Evolutionary conservation across 2,888 invertebrate genomes (phyloP).

Genomic region (Apamea sordens): DNA sequence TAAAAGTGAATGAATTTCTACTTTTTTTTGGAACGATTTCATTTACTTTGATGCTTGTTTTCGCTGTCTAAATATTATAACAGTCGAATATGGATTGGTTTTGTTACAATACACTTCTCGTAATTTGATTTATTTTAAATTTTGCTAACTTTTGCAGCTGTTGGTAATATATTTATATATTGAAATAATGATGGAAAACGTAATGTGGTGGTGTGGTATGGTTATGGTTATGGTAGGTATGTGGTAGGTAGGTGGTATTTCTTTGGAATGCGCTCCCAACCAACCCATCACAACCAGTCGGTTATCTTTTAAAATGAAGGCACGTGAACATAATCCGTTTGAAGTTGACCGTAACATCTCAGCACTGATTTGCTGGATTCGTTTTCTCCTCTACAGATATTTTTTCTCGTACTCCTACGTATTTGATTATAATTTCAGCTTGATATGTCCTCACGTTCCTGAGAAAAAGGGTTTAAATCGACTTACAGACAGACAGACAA

Average conservation of each 20-base stretch:
- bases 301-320: no score
- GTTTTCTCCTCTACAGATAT: no score
- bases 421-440: neutral
- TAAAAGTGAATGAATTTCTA: neutral
- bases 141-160: neutral
- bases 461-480: neutral
- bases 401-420: neutral
- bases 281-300: no score
- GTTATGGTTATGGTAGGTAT: no score
- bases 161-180: neutral
- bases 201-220: neutral
- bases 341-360: no score
- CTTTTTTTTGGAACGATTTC: neutral
- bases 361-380: no score
- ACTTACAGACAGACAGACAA: no score
- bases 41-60: neutral
- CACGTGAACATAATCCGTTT: no score
- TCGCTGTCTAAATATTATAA: neutral
- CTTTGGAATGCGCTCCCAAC: no score
- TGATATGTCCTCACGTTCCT: neutral
- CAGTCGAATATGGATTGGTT: neutral
- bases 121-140: neutral
- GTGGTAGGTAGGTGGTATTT: no score
- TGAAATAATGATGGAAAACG: neutral
- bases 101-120: neutral